Evolutionary conservation across 1,140 invertebrate genomes (phyloP).

Genomic region (Trachymyrmex septentrionalis): DNA sequence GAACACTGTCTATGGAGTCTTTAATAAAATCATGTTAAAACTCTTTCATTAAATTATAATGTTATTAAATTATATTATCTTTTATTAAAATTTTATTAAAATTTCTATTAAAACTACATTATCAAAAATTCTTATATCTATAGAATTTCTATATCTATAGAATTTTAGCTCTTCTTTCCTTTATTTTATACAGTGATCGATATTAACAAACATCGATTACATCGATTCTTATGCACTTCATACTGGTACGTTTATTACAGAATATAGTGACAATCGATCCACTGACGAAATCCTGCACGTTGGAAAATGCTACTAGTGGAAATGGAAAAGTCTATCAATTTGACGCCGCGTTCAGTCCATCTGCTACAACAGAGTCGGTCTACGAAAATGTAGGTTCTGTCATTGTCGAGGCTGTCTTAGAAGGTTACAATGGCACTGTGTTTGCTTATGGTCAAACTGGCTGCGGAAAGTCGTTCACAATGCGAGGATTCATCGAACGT

Average conservation of each 20-base stretch:
- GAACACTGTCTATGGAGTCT: no score
- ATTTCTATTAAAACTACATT: no score
- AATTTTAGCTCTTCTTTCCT: no score
- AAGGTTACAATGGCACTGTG: conserved; percentile 95
- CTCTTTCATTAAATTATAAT: no score
- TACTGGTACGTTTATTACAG: conserved; percentile 83
- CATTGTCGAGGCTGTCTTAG: conserved; percentile 91
- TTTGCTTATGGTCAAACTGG: conserved; percentile 97
- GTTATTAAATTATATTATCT: no score
- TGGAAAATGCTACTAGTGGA: conserved; percentile 88
- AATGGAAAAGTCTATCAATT: conserved; percentile 84
- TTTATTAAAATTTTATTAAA: no score
- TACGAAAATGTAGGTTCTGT: conserved; percentile 85
- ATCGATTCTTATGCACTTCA: not conserved
- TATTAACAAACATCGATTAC: no score
- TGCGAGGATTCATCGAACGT: conserved; percentile 94
- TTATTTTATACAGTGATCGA: no score
- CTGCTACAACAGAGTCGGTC: conserved; percentile 81
- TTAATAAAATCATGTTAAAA: no score
- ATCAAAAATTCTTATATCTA: no score
- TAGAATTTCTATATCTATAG: no score
- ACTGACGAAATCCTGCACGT: conserved; percentile 91
- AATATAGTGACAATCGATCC: conserved; percentile 91
- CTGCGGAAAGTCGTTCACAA: conserved; percentile 94
- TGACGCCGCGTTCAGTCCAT: conserved; percentile 82